Base-by-base conservation (phyloP, 1,140 invertebrate genomes). In the Chelonus insularis region DNA sequence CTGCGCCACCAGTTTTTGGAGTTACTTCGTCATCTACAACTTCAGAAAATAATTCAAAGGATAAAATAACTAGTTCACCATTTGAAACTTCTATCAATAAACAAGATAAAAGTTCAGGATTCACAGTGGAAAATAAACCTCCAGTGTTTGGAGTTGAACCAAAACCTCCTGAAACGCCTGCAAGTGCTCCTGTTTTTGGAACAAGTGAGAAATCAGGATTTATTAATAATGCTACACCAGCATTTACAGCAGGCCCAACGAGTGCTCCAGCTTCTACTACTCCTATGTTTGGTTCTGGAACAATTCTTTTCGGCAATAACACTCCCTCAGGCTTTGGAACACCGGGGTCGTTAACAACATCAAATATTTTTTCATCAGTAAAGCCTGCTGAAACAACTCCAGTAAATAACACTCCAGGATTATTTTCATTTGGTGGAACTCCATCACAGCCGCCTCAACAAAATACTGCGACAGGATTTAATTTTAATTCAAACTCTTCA, bases 291-390 rank as follows among this genome's bases (percentile, higher is more conserved):
- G 37, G 37, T 3, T 6, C 37, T 8, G 34, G 25, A 37, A 37
- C 9, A 11, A 37, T 9, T 37, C 4, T 45, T 29, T 66, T 68
- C 36, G 62, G 65, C 9, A 29, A 64, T 2, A 37, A 50, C 2
- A 36, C 7, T 36, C 32, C 65, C 0, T 25, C 70, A 4, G 39
- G 52, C 11, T 73, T 75, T 39, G 68, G 63, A 23, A 68, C 29
- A 32, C 51, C 7, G 48, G 9, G 4, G 29, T 12, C 8, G 18
- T 1, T n/a, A 51, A 11, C 48, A 16, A 12, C 50, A 4, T 12
- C 47, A 6, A 63, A 32, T 23, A 58, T 63, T 2, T 63, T 63
- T 36, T 48, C 55, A 8, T 3, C 55, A 7, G 47, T 41, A 11
- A 63, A 63, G 32, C 11, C 55, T 7, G 37, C 50, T 12, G 54